Evolutionary conservation across 2,113 vertebrate genomes (phyloP).

Genomic region (Melanerpes formicivorus): DNA sequence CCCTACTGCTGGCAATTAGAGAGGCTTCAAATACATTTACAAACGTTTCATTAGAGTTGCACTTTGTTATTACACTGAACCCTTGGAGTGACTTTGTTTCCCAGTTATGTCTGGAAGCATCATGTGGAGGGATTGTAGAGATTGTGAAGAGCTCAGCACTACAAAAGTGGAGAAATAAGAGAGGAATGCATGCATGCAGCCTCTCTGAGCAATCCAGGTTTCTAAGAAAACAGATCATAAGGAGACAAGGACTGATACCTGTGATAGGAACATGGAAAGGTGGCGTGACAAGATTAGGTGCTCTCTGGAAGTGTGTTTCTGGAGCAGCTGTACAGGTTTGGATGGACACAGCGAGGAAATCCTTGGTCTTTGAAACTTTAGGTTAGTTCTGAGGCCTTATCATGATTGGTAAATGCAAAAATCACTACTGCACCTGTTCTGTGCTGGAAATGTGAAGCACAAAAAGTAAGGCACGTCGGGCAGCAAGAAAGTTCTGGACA

Average conservation of each 20-base stretch:
- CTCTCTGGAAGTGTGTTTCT: not conserved
- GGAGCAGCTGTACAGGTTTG: not conserved
- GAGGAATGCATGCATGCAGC: not conserved
- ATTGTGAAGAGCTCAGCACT: not conserved
- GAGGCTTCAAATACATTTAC: not conserved
- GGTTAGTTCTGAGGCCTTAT: not conserved
- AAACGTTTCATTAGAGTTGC: not conserved
- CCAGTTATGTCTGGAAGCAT: not conserved
- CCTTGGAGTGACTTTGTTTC: not conserved
- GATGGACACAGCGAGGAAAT: not conserved
- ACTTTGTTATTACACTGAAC: not conserved
- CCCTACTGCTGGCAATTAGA: not conserved
- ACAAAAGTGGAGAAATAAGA: not conserved
- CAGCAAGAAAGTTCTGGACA: not conserved
- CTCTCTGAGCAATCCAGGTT: not conserved
- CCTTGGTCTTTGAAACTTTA: not conserved
- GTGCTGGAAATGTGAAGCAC: not conserved
- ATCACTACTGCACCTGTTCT: not conserved
- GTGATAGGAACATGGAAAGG: not conserved
- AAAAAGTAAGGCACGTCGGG: not conserved
- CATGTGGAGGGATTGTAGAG: not conserved
- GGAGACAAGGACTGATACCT: not conserved
- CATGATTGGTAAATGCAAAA: not conserved
- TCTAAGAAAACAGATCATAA: not conserved
- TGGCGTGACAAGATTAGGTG: not conserved